phyloP scores from a whole-genome alignment of 2,888 invertebrate genomes.

The Hypsopygia costalis region DNA sequence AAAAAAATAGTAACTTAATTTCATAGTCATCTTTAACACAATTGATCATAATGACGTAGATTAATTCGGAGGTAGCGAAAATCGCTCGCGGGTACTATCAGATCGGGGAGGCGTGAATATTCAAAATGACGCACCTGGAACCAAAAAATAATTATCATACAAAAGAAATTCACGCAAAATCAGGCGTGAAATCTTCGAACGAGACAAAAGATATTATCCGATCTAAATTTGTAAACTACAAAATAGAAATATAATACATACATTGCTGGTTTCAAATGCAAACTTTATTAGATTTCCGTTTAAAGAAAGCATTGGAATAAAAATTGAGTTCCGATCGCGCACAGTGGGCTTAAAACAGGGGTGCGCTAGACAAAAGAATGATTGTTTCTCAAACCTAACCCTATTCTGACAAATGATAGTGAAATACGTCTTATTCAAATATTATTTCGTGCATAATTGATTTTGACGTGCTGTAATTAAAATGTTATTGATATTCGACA shows the following conservation, averaged over 20 bases:
- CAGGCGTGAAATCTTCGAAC: constrained; percentile 44
- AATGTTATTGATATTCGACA: constrained; percentile 44
- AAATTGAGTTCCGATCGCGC: constrained; percentile 7
- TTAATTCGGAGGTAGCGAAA: no score
- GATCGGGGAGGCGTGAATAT: constrained; percentile 39
- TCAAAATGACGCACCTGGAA: constrained; percentile 37
- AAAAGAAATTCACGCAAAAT: constrained; percentile 36
- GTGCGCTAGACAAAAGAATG: constrained; percentile 10
- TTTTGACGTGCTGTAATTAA: constrained; percentile 65
- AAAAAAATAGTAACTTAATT: no score
- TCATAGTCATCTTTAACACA: no score
- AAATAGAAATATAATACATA: constrained; percentile 9
- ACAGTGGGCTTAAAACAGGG: constrained; percentile 19
- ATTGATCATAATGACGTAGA: no score
- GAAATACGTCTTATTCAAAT: constrained; percentile 67
- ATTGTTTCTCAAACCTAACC: constrained; percentile 30
- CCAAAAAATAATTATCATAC: constrained; percentile 38
- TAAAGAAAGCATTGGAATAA: constrained; percentile 6
- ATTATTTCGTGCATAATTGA: constrained; percentile 61
- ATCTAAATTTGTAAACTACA: constrained; percentile 9
- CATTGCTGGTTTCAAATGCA: constrained; percentile 3
- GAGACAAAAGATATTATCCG: constrained; percentile 17
- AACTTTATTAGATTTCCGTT: neutral
- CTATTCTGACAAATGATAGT: constrained; percentile 55
- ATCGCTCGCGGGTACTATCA: constrained; percentile 27